A percentile compares a stretch with the other conserved stretches of the same genome.
These are phyloP conservation scores for Agonopterix subpropinquella DNA, from an alignment of 2,888 invertebrate genomes.

Conservation along the genomic window DNA sequence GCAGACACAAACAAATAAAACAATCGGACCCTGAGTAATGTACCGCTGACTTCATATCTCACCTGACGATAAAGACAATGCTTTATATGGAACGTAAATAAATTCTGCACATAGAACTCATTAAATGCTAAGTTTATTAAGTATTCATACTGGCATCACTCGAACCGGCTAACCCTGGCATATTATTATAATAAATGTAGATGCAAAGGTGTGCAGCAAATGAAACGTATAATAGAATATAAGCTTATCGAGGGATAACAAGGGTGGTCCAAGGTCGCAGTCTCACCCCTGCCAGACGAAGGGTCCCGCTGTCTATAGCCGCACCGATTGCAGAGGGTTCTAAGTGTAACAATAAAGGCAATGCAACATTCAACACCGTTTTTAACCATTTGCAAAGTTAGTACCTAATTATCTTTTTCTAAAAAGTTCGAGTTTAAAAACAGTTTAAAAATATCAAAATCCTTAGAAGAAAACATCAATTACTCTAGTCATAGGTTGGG, in stretches of 20 bases:
- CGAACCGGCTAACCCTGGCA: slow-evolving; percentile 4
- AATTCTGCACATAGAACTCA: slow-evolving; percentile 3
- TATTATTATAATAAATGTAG: slow-evolving; percentile 1
- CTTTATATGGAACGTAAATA: slow-evolving; percentile 5
- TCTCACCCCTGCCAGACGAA: slow-evolving; percentile 56
- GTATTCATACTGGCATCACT: slow-evolving; percentile 6
- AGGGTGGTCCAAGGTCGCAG: slow-evolving; percentile 49
- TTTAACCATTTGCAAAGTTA: no score
- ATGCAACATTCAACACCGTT: no score
- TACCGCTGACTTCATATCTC: slow-evolving; percentile 16
- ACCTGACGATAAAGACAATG: slow-evolving; percentile 19
- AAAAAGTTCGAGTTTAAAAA: no score
- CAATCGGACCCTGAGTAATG: slow-evolving; percentile 29
- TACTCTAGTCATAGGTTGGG: no score
- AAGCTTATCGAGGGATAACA: slow-evolving; percentile 12
- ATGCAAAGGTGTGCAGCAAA: background rate
- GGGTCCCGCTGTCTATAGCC: background rate
- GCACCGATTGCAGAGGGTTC: background rate
- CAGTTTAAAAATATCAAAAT: no score
- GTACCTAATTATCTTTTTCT: no score
- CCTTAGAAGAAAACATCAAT: no score
- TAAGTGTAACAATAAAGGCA: background rate
- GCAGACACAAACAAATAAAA: slow-evolving; percentile 25
- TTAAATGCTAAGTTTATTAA: background rate
- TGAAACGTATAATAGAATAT: slow-evolving; percentile 7